Evolutionary conservation across 2,113 vertebrate species (phyloP).

Genomic region (Plotosus lineatus): DNA sequence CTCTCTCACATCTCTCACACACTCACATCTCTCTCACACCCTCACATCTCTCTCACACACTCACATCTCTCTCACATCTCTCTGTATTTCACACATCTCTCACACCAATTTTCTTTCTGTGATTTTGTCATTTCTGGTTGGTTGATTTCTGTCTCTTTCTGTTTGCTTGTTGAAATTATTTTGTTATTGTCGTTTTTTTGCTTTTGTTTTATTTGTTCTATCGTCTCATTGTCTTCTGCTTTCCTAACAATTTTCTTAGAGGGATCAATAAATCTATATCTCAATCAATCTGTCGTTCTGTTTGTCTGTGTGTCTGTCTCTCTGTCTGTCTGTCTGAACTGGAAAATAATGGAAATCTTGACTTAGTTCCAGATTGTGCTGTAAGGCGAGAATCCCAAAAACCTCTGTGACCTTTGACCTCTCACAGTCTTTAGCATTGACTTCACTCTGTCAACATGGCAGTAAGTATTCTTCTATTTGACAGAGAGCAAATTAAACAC

Average conservation of each 20-base stretch:
- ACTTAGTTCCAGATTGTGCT: slow-evolving; percentile 20
- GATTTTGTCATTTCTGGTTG: not conserved
- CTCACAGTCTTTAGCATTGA: slow-evolving; percentile 51
- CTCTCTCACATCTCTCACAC: no score
- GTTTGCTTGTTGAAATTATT: not conserved
- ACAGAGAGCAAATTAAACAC: slow-evolving; percentile 50
- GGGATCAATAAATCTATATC: not conserved
- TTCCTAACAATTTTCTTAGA: no score
- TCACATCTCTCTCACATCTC: not conserved
- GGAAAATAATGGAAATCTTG: slow-evolving; percentile 3
- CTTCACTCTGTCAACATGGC: slow-evolving; percentile 51
- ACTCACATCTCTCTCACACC: no score
- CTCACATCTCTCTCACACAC: no score
- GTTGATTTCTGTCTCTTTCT: not conserved
- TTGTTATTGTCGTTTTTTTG: not conserved
- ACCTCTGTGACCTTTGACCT: slow-evolving; percentile 39
- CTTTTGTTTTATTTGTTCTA: not conserved
- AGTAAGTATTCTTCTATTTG: slow-evolving; percentile 44
- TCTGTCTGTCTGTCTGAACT: not conserved
- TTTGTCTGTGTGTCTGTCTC: not conserved
- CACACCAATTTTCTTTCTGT: not conserved
- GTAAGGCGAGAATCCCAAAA: slow-evolving; percentile 33
- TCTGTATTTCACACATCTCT: not conserved
- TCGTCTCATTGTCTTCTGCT: not conserved
- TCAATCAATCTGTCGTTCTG: not conserved